These are phyloP conservation scores for Rallus limicola DNA, from an alignment of 2,113 vertebrate species.

Conservation along the genomic window DNA sequence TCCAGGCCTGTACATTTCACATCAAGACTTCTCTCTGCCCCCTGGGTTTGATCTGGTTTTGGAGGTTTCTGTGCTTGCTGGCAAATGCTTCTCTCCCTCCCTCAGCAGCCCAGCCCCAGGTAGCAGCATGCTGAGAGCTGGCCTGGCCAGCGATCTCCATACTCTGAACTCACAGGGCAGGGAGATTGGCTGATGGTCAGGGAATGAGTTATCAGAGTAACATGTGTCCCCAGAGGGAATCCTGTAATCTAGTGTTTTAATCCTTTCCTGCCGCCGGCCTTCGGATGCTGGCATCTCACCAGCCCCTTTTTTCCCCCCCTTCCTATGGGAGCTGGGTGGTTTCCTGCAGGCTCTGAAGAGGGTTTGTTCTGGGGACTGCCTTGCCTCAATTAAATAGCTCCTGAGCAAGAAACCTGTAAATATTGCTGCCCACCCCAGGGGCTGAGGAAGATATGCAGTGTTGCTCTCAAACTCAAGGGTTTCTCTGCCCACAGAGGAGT, in stretches of 20 bases:
- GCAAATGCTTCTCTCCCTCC: neutral
- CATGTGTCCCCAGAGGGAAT: conserved; percentile 22
- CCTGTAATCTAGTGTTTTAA: conserved; percentile 10
- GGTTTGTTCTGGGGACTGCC: neutral
- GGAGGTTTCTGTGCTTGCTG: neutral
- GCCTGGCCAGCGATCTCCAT: accelerated
- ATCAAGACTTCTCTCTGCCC: neutral
- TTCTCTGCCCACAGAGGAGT: neutral
- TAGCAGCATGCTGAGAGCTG: neutral
- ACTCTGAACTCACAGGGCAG: neutral
- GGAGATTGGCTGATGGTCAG: neutral
- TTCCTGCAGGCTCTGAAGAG: neutral
- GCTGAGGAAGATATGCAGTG: neutral
- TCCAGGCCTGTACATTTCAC: neutral
- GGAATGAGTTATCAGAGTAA: neutral
- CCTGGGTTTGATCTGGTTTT: neutral
- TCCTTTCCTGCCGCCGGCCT: conserved; percentile 39
- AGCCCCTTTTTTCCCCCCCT: neutral
- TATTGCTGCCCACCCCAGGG: neutral
- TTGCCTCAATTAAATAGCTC: neutral
- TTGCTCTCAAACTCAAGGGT: neutral
- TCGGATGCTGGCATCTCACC: neutral
- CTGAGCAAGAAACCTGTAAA: neutral
- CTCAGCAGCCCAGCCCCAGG: neutral
- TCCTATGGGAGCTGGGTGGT: neutral